Evolutionary conservation across 2,888 invertebrate species (phyloP).

Genomic region (Flabesymbios commensalis): DNA sequence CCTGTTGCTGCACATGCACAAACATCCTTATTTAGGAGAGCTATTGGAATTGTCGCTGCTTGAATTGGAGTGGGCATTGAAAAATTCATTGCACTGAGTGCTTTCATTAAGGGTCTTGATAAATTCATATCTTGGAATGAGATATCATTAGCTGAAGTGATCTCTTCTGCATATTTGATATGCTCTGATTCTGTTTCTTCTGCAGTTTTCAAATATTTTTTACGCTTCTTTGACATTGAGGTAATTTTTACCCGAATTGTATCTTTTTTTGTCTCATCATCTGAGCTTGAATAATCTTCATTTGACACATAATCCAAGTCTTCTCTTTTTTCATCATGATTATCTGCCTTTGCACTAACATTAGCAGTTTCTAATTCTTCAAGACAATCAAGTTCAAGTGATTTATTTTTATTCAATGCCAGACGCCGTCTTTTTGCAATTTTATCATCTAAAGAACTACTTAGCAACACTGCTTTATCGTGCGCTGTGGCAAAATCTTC

Average conservation of each 20-base stretch:
- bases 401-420: background rate
- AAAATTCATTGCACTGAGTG: slow-evolving; percentile 85
- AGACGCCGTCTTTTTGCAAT: slow-evolving; percentile 71
- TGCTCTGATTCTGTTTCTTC: slow-evolving; percentile 37
- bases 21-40: slow-evolving; percentile 88
- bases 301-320: background rate
- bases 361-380: slow-evolving; percentile 1
- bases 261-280: background rate
- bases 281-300: no score
- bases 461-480: slow-evolving; percentile 72
- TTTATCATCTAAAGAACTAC: slow-evolving; percentile 82
- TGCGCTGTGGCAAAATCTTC: slow-evolving; percentile 41
- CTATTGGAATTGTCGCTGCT: slow-evolving; percentile 90
- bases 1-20: slow-evolving; percentile 99
- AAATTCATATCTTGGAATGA: slow-evolving; percentile 82
- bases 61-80: slow-evolving; percentile 97
- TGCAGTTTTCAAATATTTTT: background rate
- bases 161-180: slow-evolving; percentile 52
- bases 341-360: no score
- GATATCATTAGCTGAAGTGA: slow-evolving; percentile 49
- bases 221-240: background rate
- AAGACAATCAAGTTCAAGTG: background rate
- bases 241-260: background rate
- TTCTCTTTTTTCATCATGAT: slow-evolving; percentile 4
- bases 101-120: slow-evolving; percentile 90